These are phyloP conservation scores for Stramonita haemastoma DNA, from an alignment of 2,888 invertebrate species.

Conservation along the genomic window DNA sequence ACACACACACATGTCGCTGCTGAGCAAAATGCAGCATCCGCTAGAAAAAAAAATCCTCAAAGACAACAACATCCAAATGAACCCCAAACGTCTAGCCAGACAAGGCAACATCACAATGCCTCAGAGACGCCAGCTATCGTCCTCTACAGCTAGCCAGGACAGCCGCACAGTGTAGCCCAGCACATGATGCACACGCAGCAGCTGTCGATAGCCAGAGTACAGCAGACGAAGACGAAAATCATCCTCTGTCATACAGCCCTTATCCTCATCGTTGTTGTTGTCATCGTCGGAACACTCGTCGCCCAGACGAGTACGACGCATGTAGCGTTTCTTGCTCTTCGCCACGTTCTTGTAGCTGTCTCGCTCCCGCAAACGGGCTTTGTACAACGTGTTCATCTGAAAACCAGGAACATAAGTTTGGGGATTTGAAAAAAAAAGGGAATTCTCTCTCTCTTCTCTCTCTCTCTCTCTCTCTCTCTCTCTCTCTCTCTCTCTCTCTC, in stretches of 20 bases:
- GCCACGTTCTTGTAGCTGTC: background rate
- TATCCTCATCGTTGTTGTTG: background rate
- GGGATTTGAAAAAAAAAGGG: too few species aligned
- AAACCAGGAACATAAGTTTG: background rate
- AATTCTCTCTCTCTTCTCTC: too few species aligned
- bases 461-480: too few species aligned
- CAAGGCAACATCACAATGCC: too few species aligned
- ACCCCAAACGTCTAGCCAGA: background rate
- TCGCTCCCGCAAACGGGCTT: background rate
- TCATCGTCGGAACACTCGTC: background rate
- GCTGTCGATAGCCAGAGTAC: conserved; percentile 28
- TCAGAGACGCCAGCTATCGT: background rate
- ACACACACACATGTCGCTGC: too few species aligned
- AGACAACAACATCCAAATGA: background rate
- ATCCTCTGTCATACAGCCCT: background rate
- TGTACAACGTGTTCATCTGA: conserved; percentile 13
- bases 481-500: too few species aligned
- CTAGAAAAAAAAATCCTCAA: background rate
- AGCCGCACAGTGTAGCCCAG: conserved; percentile 36
- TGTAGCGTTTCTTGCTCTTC: conserved; percentile 26
- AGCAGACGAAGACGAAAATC: conserved; percentile 14
- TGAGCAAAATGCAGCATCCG: too few species aligned
- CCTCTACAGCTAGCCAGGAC: conserved; percentile 16
- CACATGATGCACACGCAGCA: conserved; percentile 21
- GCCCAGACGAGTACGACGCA: background rate